Evolutionary conservation across 2,113 vertebrate genomes (phyloP).

Genomic region (Sprattus sprattus): DNA sequence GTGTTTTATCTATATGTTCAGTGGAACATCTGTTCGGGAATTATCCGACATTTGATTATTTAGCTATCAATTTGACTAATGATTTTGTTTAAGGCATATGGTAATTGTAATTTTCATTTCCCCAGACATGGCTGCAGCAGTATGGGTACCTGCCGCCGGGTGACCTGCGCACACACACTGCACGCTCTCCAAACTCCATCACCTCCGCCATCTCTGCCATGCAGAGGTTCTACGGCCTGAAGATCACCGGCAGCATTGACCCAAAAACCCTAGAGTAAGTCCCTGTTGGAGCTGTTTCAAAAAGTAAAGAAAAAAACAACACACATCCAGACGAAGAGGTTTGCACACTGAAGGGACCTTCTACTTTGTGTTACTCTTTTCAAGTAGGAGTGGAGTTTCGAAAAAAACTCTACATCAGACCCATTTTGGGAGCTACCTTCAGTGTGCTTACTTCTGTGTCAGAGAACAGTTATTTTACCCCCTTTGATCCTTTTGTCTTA

Average conservation of each 20-base stretch:
- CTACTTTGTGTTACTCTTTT: no score
- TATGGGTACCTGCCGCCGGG: constrained; percentile 92
- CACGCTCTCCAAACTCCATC: constrained; percentile 82
- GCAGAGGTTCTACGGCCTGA: constrained; percentile 88
- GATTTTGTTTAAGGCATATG: background rate
- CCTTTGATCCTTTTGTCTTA: background rate
- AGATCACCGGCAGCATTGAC: constrained; percentile 77
- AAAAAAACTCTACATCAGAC: background rate
- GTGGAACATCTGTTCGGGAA: background rate
- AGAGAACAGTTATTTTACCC: background rate
- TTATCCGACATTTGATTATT: background rate
- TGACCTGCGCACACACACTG: constrained; percentile 81
- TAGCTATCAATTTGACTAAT: background rate
- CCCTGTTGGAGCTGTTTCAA: no score
- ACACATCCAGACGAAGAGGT: no score
- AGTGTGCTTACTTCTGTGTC: background rate
- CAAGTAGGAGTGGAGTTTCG: no score
- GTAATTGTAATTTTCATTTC: background rate
- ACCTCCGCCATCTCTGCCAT: constrained; percentile 82
- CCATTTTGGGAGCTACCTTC: background rate
- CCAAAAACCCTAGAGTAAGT: constrained; percentile 77
- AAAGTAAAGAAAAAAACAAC: no score
- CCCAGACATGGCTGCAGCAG: constrained; percentile 87
- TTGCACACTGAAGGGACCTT: no score
- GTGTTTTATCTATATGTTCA: background rate